Percentiles rank a stretch among this genome's conserved stretches.
phyloP scores from a whole-genome alignment of 2,888 invertebrate genomes.

The Callyntrura guangdongensis region DNA sequence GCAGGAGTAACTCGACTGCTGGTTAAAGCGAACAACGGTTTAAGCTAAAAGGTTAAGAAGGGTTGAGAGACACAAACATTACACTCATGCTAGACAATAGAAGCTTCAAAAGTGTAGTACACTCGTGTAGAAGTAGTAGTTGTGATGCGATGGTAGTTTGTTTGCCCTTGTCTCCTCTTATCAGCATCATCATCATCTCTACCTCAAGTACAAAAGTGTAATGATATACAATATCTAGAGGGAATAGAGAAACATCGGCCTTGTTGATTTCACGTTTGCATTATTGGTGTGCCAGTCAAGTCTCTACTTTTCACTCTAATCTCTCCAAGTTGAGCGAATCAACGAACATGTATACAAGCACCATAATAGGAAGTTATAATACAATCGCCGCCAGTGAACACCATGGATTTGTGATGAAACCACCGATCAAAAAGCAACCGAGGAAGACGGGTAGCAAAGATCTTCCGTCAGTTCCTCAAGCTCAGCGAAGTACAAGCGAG shows the following conservation, averaged over 20 bases:
- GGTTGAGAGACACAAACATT: conserved; percentile 50
- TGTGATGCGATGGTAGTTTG: conserved; percentile 53
- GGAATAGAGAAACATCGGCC: not conserved
- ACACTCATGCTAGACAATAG: conserved; percentile 54
- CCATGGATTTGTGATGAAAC: conserved; percentile 80
- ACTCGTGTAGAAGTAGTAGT: conserved; percentile 29
- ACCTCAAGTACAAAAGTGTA: conserved; percentile 6
- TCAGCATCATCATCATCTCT: conserved; percentile 27
- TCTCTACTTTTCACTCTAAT: conserved; percentile 14
- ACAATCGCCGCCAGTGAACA: conserved; percentile 81
- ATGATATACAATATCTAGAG: conserved; percentile 37
- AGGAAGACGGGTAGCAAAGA: conserved; percentile 76
- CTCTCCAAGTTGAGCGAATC: conserved; percentile 10
- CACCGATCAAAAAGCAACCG: conserved; percentile 80
- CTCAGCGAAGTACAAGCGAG: conserved; percentile 78
- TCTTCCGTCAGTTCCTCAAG: conserved; percentile 62
- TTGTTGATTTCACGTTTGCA: conserved; percentile 52
- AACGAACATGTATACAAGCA: conserved; percentile 80
- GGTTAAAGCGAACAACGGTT: conserved; percentile 31
- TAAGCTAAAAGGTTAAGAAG: conserved; percentile 51
- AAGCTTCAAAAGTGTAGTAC: conserved; percentile 59
- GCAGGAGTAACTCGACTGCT: conserved; percentile 29
- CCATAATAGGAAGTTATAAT: conserved; percentile 81
- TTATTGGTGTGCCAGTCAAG: conserved; percentile 13
- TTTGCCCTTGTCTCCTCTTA: conserved; percentile 37